Base-by-base conservation (phyloP, 1,140 invertebrate genomes). In the Vanessa atalanta region DNA sequence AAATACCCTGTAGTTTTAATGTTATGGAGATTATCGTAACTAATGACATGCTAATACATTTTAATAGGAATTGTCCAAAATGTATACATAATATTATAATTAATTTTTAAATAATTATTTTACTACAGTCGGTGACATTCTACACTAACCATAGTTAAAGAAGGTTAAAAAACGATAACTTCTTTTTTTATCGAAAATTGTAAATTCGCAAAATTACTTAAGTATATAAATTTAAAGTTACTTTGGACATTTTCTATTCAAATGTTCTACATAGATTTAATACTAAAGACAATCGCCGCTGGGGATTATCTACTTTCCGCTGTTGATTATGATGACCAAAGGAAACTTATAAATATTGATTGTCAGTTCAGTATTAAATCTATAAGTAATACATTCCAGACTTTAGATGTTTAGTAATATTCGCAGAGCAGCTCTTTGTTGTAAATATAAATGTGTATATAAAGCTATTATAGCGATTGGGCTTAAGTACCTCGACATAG, bases 401-500 rank as follows among this genome's bases (percentile, higher is more conserved):
- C 73, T 73, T 79, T 74, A 72, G 73, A 48, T 78, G 76, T 67
- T 73, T 79, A 79, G 50, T 71, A 75, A 78, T 81, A 78, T 76
- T 79, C 51, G 78, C 76, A 70, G 74, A 72, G 78, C 80, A 79
- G 79, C 80, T 83, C 76, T 74, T 75, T 85, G 82, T 85, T 85
- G 83, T 85, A 84, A 81, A 85, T 85, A 85, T 76, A 80, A 78
- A 75, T 84, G 71, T 85, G 81, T 83, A 85, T 83, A 85, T 84
- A 83, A 80, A 76, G 80, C 76, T 79, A 69, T 75, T 80, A 70
- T 64, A 77, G 70, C 73, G 69, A 75, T 74, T 70, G 61, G 70
- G 72, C 60, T 73, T 78, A 79, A 72, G 71, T 70, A 76, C 76
- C 72, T 83, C 77, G 80, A 83, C 80, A 82, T 75, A 82, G 78